Conservation (phyloP, 2,888 invertebrate species). For the Synergus laeviventris region DNA sequence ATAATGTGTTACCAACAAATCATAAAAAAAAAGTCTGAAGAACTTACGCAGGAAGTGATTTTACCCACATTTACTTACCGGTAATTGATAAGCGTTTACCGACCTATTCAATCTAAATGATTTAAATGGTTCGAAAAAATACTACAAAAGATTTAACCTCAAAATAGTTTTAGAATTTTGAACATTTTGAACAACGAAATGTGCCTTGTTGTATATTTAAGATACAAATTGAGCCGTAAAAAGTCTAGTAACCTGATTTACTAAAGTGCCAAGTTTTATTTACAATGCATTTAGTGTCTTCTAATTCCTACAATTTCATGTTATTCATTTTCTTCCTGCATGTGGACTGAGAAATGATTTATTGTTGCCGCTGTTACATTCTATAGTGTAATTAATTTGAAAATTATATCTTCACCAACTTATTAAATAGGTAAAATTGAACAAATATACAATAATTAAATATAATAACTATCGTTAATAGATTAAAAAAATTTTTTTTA, state of each 20-base stretch:
- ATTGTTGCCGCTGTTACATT: not conserved
- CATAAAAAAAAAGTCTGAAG: not conserved
- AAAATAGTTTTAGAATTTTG: not conserved
- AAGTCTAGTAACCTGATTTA: not conserved
- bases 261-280: slow-evolving; percentile 1
- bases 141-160: not conserved
- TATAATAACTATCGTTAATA: not conserved
- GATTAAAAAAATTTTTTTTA: not conserved
- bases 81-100: not conserved
- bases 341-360: not conserved
- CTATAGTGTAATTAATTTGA: not conserved
- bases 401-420: not conserved
- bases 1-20: not conserved
- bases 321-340: not conserved
- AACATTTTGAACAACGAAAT: not conserved
- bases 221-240: not conserved
- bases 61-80: not conserved
- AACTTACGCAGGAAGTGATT: not conserved
- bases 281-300: slow-evolving; percentile 1
- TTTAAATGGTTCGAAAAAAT: not conserved
- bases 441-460: not conserved
- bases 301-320: not conserved
- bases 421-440: not conserved
- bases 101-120: not conserved
- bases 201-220: not conserved